Percentiles rank a stretch among this genome's conserved stretches.
Conservation (phyloP, 2,797 vertebrate genomes). For the Eulemur rubriventer region DNA sequence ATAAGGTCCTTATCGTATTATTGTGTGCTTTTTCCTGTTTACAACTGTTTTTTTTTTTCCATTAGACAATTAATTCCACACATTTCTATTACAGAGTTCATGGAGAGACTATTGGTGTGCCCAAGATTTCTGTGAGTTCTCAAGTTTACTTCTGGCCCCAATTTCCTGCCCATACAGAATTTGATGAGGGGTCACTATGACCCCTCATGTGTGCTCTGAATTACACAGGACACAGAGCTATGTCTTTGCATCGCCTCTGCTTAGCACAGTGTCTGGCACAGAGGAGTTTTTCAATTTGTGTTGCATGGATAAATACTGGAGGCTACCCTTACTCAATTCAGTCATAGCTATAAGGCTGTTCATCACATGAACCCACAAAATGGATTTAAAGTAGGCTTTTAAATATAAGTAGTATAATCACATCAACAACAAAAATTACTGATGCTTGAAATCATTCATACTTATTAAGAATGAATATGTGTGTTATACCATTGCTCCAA, state of each 20-base stretch:
- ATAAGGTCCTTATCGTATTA: neutral
- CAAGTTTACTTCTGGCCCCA: neutral
- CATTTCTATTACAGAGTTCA: neutral
- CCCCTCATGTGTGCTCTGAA: neutral
- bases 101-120: neutral
- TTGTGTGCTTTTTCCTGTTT: neutral
- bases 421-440: neutral
- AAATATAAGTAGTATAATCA: neutral
- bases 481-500: neutral
- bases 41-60: neutral
- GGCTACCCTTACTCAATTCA: neutral
- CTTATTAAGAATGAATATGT: constrained; percentile 38
- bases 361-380: neutral
- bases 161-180: neutral
- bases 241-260: neutral
- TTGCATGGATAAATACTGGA: neutral
- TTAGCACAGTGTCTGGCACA: neutral
- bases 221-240: neutral
- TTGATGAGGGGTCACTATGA: neutral
- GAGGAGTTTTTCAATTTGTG: neutral
- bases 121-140: neutral
- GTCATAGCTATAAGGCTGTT: neutral
- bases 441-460: constrained; percentile 46
- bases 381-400: neutral
- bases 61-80: neutral